These are phyloP conservation scores for Clarias batrachus DNA, from an alignment of 2,113 vertebrate species.

Conservation along the genomic window DNA sequence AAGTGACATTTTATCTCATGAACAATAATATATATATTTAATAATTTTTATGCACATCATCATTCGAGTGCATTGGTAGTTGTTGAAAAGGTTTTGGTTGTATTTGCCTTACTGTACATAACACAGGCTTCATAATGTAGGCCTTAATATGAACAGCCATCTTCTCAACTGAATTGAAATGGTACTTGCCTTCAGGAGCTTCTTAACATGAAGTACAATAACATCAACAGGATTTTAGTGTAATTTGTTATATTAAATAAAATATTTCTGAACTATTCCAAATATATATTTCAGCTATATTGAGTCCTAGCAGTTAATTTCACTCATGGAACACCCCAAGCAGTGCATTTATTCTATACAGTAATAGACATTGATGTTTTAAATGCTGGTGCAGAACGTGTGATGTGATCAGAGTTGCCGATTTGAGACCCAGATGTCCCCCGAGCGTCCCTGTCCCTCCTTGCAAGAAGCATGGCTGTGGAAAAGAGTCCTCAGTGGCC, in stretches of 20 bases:
- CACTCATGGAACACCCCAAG: neutral
- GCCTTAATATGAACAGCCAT: slow-evolving; percentile 5
- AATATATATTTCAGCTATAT: neutral
- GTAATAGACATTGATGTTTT: neutral
- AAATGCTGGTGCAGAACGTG: slow-evolving; percentile 15
- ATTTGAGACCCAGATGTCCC: slow-evolving; percentile 26
- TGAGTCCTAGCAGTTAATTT: neutral
- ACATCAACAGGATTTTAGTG: neutral
- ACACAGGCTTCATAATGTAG: neutral
- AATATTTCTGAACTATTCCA: neutral
- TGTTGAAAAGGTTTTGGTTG: neutral
- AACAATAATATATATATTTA: neutral
- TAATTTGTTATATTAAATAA: neutral
- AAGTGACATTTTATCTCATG: slow-evolving; percentile 3
- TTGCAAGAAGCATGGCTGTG: slow-evolving; percentile 19
- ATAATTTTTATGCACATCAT: neutral
- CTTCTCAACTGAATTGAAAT: neutral
- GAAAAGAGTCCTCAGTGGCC: slow-evolving; percentile 1
- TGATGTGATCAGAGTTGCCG: slow-evolving; percentile 13
- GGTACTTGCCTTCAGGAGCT: neutral
- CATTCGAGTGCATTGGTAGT: neutral
- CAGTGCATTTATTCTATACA: neutral
- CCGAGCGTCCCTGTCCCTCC: neutral
- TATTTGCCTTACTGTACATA: neutral
- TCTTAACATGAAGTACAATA: neutral